These are phyloP conservation scores for Arge pagana DNA, from an alignment of 2,888 invertebrate species.

Conservation along the genomic window DNA sequence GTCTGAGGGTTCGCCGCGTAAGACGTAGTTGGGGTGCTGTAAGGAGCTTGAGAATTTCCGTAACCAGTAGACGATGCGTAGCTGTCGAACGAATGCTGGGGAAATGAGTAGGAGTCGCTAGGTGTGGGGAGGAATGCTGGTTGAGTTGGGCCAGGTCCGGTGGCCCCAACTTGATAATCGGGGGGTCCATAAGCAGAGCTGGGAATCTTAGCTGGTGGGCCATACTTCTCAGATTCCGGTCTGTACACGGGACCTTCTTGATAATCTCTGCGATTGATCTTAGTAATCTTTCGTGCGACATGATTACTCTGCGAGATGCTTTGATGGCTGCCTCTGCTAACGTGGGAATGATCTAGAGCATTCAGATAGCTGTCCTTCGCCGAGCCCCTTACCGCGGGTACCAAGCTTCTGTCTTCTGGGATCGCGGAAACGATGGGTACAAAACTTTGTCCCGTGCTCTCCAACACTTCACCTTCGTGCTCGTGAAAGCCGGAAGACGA, in stretches of 20 bases:
- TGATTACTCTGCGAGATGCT: conserved; percentile 32
- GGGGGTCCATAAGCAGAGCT: conserved; percentile 57
- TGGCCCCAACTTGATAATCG: conserved; percentile 26
- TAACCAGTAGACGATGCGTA: conserved; percentile 25
- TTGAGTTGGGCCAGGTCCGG: conserved; percentile 15
- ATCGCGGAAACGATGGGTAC: conserved; percentile 12
- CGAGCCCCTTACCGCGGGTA: conserved; percentile 16
- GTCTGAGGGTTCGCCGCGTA: conserved; percentile 34
- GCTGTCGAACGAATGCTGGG: conserved; percentile 31
- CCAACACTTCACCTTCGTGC: conserved; percentile 8
- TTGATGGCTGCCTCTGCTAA: conserved; percentile 55
- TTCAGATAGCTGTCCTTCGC: conserved; percentile 67
- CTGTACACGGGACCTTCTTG: conserved; percentile 40
- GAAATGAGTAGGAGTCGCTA: conserved; percentile 39
- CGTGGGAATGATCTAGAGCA: conserved; percentile 66
- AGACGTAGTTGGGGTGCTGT: conserved; percentile 18
- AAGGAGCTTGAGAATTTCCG: conserved; percentile 18
- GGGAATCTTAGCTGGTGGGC: conserved; percentile 32
- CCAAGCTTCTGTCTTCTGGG: conserved; percentile 14
- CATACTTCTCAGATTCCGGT: conserved; percentile 29
- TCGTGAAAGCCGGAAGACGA: background rate
- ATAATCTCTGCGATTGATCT: conserved; percentile 40
- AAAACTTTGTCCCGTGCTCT: background rate
- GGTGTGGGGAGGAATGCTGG: conserved; percentile 32
- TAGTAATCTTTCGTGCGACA: conserved; percentile 25